Conservation (phyloP, 1,140 invertebrate genomes). For the Macrotrachela quadricornifera region DNA sequence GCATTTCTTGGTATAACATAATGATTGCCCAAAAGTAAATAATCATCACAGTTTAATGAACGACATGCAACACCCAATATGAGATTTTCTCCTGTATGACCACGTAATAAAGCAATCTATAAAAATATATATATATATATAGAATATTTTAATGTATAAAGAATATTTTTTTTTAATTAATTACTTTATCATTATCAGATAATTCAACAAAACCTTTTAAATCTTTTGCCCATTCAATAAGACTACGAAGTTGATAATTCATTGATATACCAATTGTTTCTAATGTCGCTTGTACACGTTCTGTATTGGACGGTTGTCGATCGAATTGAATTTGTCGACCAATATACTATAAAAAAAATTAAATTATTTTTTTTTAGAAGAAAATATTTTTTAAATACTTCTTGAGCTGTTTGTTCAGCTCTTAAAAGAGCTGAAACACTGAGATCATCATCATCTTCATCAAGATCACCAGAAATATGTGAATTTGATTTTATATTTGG, state of each 20-base stretch:
- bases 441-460: too few species aligned
- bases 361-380: too few species aligned
- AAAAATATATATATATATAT: constrained; percentile 6
- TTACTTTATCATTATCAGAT: constrained; percentile 70
- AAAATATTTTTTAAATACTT: too few species aligned
- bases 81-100: constrained; percentile 83
- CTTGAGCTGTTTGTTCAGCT: too few species aligned
- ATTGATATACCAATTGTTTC: constrained; percentile 89
- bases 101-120: constrained; percentile 68
- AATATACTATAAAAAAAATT: too few species aligned
- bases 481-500: too few species aligned
- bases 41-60: constrained; percentile 68
- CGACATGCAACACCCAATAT: constrained; percentile 68
- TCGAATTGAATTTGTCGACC: too few species aligned
- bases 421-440: too few species aligned
- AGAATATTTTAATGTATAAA: not conserved
- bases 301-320: too few species aligned
- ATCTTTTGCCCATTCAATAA: constrained; percentile 96
- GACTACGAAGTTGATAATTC: constrained; percentile 78
- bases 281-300: constrained; percentile 43
- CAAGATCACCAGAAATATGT: too few species aligned
- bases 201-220: constrained; percentile 84
- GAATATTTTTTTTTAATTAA: not conserved
- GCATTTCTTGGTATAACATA: constrained; percentile 48
- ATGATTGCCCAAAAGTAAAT: constrained; percentile 73